Evolutionary conservation across 2,797 vertebrate species (phyloP).

Genomic region (Emys orbicularis): DNA sequence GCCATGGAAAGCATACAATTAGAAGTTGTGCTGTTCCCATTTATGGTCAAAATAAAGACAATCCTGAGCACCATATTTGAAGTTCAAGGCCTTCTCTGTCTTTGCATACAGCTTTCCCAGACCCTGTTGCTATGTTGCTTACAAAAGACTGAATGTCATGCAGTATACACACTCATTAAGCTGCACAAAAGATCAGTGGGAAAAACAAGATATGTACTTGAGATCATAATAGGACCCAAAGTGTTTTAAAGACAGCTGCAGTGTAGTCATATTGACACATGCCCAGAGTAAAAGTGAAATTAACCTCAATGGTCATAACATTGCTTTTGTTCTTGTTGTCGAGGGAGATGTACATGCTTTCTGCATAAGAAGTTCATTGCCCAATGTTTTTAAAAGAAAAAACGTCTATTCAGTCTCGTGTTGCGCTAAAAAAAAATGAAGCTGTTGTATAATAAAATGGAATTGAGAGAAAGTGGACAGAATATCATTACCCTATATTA

Average conservation of each 20-base stretch:
- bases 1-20: not conserved
- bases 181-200: conserved; percentile 57
- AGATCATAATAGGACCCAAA: conserved; percentile 55
- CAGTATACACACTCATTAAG: conserved; percentile 7
- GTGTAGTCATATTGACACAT: conserved; percentile 33
- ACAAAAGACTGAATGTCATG: conserved; percentile 43
- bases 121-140: conserved; percentile 47
- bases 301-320: conserved; percentile 37
- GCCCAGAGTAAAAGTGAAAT: conserved; percentile 36
- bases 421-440: conserved; percentile 11
- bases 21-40: not conserved
- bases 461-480: conserved; percentile 55
- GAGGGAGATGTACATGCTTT: conserved; percentile 48
- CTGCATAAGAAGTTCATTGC: conserved; percentile 47
- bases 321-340: conserved; percentile 47
- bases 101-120: conserved; percentile 9
- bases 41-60: not conserved
- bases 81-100: conserved; percentile 9
- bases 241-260: not conserved
- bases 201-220: conserved; percentile 42
- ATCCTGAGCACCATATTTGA: not conserved
- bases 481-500: conserved; percentile 56
- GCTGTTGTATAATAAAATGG: conserved; percentile 45
- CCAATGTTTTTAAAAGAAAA: not conserved
- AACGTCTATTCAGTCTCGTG: conserved; percentile 29